These are phyloP conservation scores for Pocillopora damicornis DNA, from an alignment of 64 coral and sea anemone species.

Conservation along the genomic window DNA sequence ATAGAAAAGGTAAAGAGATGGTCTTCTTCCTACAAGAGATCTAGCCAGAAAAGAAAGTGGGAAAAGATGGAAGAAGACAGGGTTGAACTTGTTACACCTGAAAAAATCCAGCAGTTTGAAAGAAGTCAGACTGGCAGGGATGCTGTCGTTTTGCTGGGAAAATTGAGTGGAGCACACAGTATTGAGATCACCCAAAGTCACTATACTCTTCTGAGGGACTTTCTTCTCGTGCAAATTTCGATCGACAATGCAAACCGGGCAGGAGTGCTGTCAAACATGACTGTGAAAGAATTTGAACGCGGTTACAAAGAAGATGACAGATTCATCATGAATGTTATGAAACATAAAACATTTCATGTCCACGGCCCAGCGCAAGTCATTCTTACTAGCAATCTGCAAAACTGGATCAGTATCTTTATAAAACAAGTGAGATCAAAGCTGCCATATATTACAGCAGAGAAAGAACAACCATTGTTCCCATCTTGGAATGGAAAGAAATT, in stretches of 20 bases:
- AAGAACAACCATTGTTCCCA: conserved; percentile 26
- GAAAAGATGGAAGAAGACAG: conserved; percentile 56
- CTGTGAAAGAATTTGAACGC: conserved; percentile 27
- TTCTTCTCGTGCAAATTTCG: conserved; percentile 12
- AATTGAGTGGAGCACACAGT: conserved; percentile 17
- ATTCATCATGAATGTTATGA: conserved; percentile 17
- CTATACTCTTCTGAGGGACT: conserved; percentile 50
- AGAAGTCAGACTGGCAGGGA: conserved; percentile 43
- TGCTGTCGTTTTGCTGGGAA: conserved; percentile 45
- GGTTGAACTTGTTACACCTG: conserved; percentile 12
- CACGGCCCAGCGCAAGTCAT: conserved; percentile 18
- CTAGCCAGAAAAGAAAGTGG: conserved; percentile 54
- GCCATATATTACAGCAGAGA: conserved; percentile 1
- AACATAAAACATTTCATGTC: conserved; percentile 31
- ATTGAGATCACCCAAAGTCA: conserved; percentile 40
- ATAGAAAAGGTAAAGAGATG: conserved; percentile 62
- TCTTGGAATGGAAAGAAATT: conserved; percentile 58
- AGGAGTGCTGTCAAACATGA: conserved; percentile 35
- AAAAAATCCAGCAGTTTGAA: conserved; percentile 52
- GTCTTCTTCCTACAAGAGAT: conserved; percentile 62
- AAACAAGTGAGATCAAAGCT: conserved; percentile 21
- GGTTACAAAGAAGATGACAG: conserved; percentile 18
- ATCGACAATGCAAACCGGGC: conserved; percentile 24
- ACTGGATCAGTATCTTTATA: conserved; percentile 27
- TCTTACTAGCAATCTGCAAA: conserved; percentile 1